Conservation (phyloP, 2,888 invertebrate genomes). For the Amiota minor region DNA sequence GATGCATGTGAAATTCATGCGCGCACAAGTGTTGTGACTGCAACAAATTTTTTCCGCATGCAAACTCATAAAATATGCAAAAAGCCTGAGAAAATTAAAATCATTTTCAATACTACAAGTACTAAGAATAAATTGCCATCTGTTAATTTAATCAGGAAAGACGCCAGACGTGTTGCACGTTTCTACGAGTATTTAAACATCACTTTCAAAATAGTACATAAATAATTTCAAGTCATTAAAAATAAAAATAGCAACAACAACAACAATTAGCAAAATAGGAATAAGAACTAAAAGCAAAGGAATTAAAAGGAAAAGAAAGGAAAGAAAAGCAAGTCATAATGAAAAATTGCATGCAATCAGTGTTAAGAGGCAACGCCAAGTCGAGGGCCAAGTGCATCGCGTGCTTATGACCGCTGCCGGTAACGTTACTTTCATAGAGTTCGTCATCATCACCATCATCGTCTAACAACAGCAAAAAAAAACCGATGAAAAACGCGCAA, state of each 20-base stretch:
- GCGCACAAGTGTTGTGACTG: slow-evolving; percentile 5
- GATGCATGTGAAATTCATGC: slow-evolving; percentile 16
- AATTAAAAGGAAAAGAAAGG: not conserved
- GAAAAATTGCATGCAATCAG: slow-evolving; percentile 15
- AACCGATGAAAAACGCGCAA: slow-evolving; percentile 26
- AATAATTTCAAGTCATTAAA: not conserved
- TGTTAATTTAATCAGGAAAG: slow-evolving; percentile 45
- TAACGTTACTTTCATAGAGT: not conserved
- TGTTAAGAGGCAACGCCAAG: slow-evolving; percentile 22
- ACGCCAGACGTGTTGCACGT: not conserved
- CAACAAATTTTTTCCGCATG: not conserved
- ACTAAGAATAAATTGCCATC: slow-evolving; percentile 50
- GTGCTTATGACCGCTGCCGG: slow-evolving; percentile 50
- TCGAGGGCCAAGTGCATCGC: slow-evolving; percentile 65
- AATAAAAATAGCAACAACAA: not conserved
- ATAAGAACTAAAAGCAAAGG: not conserved
- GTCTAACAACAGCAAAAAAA: slow-evolving; percentile 27
- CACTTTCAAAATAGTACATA: not conserved
- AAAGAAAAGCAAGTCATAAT: slow-evolving; percentile 2
- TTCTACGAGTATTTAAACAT: no score
- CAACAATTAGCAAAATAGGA: not conserved
- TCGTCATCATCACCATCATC: slow-evolving; percentile 21
- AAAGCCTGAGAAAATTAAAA: slow-evolving; percentile 9
- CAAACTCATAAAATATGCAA: slow-evolving; percentile 19
- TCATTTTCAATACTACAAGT: not conserved